phyloP scores from a whole-genome alignment of 1,140 invertebrate genomes.

The Drosophila aff. region DNA sequence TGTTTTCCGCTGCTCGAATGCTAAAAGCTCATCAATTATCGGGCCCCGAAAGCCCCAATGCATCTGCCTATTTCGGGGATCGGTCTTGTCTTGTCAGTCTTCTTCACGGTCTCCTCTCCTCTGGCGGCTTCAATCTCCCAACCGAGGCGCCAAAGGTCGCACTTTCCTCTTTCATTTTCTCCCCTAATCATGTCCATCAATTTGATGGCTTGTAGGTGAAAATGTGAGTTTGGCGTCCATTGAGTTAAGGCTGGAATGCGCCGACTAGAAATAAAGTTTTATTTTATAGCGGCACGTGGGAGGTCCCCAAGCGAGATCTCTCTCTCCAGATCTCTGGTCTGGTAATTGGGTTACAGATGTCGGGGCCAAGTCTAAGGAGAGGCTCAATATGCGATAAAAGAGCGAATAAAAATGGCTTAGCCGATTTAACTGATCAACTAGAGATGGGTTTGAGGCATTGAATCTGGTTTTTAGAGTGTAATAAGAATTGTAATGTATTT shows the following conservation, averaged over 20 bases:
- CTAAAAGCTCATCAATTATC: slow-evolving; percentile 83
- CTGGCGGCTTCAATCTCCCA: slow-evolving; percentile 6
- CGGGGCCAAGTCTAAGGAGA: slow-evolving; percentile 20
- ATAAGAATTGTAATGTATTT: neutral
- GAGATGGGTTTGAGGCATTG: neutral
- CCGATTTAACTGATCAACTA: slow-evolving; percentile 13
- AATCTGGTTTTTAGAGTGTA: neutral
- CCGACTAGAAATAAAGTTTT: slow-evolving; percentile 31
- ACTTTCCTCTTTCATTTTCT: slow-evolving; percentile 73
- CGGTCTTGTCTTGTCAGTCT: slow-evolving; percentile 36
- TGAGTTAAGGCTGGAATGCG: slow-evolving; percentile 20
- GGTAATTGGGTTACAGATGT: slow-evolving; percentile 48
- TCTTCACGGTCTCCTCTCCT: slow-evolving; percentile 3
- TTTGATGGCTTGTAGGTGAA: slow-evolving; percentile 73
- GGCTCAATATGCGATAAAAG: slow-evolving; percentile 27
- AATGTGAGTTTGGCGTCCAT: slow-evolving; percentile 29
- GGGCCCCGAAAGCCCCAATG: slow-evolving; percentile 42
- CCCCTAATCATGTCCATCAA: slow-evolving; percentile 81
- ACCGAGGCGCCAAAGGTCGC: slow-evolving; percentile 75
- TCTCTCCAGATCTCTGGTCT: slow-evolving; percentile 1
- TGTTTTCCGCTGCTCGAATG: slow-evolving; percentile 64
- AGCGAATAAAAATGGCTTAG: slow-evolving; percentile 3
- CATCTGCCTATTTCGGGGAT: slow-evolving; percentile 66
- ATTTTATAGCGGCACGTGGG: slow-evolving; percentile 46
- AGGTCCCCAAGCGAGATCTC: slow-evolving; percentile 37